Base-by-base conservation (phyloP, 2,113 vertebrate genomes). In the Mola mola region DNA sequence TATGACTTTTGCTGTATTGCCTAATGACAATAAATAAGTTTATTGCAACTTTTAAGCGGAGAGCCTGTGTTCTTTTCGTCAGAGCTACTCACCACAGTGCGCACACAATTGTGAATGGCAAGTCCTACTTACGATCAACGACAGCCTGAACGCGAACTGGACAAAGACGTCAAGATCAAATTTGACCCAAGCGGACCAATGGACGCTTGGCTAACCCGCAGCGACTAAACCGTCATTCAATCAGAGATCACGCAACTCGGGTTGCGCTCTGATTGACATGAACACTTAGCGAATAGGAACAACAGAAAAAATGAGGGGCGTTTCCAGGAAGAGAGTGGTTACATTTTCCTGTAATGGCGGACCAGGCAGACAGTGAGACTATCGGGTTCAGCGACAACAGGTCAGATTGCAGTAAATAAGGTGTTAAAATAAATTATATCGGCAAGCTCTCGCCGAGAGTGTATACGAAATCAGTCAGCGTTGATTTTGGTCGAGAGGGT, bases 321-420 rank as follows among this genome's bases (percentile, higher is more conserved):
- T 88, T 81, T 83, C 79, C 79, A 85, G 89, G 85, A 90, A 89
- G 88, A 86, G 24, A 84, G 36, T 0, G 17, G 28, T 66, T 65
- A 74, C 72, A 90, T 82, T 83, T 88, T 80, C 78, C 82, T 89
- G 87, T 90, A 91, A 93, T 93, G 92, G 92, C 91, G 92, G 92
- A 93, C 52, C 89, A 92, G 80, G 68, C 79, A 69, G 92, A 93
- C 28, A 90, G 64, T 81, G 92, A 93, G 68, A 75, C 66, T 76
- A 80, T 90, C 66, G 86, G 86, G 19, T 89, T 91, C 81, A 87
- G 55, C 86, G 91, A 91, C 42, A 91, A 89, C 90, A 92, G 92
- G 92, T 93, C 62, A 89, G 90, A 63, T 33, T 34, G 33, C 0
- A 58, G 24, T 10, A 3, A 28, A 10, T 24, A n/a, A 21, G 17